A percentile compares a stretch with the other conserved stretches of the same genome.
Conservation (phyloP, 2,113 vertebrate genomes). For the Synchiropus splendidus region DNA sequence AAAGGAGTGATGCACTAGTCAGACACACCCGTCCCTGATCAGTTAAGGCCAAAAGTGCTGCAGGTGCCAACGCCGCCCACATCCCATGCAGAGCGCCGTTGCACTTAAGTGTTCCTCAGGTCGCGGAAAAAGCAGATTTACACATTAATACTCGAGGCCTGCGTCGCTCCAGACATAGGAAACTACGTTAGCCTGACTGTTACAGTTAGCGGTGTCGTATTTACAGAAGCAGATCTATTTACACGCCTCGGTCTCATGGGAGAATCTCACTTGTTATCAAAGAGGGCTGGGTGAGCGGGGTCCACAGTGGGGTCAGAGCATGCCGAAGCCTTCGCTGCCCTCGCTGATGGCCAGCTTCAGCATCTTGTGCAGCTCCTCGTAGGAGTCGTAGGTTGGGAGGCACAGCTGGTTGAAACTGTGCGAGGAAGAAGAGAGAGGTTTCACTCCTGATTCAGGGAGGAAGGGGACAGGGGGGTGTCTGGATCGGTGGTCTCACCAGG, state of each 20-base stretch:
- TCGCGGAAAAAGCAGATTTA: conserved; percentile 40
- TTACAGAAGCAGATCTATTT: conserved; percentile 39
- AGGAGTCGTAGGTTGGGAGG: conserved; percentile 98
- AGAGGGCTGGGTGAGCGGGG: conserved; percentile 6
- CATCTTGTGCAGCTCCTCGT: conserved; percentile 97
- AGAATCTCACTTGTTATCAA: conserved; percentile 17
- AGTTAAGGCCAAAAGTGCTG: conserved; percentile 68
- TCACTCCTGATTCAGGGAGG: too few species aligned
- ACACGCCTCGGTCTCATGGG: conserved; percentile 30
- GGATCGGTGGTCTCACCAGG: conserved; percentile 91
- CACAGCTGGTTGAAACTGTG: conserved; percentile 99
- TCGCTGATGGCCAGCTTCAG: conserved; percentile 98
- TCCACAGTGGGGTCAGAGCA: conserved; percentile 74
- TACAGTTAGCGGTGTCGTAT: conserved; percentile 9
- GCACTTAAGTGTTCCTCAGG: conserved; percentile 49
- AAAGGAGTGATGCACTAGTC: conserved; percentile 50
- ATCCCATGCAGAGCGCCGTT: conserved; percentile 43
- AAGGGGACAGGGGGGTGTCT: too few species aligned
- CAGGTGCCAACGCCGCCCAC: conserved; percentile 22
- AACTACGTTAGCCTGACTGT: conserved; percentile 40
- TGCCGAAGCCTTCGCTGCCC: conserved; percentile 96
- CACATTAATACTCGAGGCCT: conserved; percentile 38
- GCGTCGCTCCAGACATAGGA: conserved; percentile 32
- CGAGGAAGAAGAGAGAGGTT: not conserved
- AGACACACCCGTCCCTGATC: conserved; percentile 68